Base-by-base conservation (phyloP, 2,888 invertebrate species). In the Seira musarum region DNA sequence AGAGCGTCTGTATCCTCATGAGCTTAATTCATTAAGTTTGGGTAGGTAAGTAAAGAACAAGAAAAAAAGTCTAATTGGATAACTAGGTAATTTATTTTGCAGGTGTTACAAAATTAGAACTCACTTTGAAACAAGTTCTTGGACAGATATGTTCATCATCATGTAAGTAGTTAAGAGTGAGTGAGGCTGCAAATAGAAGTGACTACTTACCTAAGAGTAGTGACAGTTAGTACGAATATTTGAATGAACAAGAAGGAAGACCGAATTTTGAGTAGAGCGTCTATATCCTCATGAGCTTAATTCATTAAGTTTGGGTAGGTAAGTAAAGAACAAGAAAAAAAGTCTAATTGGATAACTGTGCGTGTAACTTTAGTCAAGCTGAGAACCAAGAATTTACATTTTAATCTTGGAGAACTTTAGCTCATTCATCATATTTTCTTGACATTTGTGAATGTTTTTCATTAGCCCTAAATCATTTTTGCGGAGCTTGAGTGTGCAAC, bases 351-450 rank as follows among this genome's bases (percentile, higher is more conserved):
- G 40, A 25, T 71, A 25, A 71, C 61, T 71, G 40, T 40, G 6
- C 13, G 40, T 40, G 40, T 40, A 40, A 40, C 6, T 40, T 40
- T 40, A 40, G 6, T 40, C 40, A 40, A 40, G 6, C 13, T 40
- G 40, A 64, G 22, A 22, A 40, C 63, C n/a, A 40, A 40, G 13
- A 40, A 13, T 40, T 40, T 40, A 13, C 40, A 40, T 40, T 40
- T n/a, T 8, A 61, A 21, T 46, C 40, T 30, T 63, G 17, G n/a
- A n/a, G n/a, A n/a, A n/a, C n/a, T 40, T 61, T 5, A n/a, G 21
- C 63, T 71, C 71, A 71, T 71, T 71, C 71, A 71, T 71, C 71
- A 71, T 46, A 24, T 35, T 6, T 40, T 71, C 22, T 71, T 71
- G 71, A 71, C 71, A 71, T 24, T 63, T 61, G 46, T 61, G n/a